phyloP scores from a whole-genome alignment of 2,113 vertebrate genomes.

The Grantiella picta region DNA sequence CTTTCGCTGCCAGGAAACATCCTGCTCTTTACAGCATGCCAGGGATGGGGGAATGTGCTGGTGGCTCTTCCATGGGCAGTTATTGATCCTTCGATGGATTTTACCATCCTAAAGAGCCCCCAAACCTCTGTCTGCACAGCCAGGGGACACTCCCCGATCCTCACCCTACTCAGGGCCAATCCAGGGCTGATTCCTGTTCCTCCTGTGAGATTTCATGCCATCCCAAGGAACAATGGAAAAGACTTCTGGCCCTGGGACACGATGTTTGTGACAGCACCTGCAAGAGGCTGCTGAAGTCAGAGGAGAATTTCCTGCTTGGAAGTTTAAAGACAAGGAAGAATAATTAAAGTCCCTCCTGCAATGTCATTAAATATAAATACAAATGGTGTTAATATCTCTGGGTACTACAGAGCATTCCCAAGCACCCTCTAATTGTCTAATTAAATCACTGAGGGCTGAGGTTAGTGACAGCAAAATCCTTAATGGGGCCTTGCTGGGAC shows the following conservation, averaged over 20 bases:
- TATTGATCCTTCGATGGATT: not conserved
- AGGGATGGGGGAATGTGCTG: not conserved
- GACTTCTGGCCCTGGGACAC: not conserved
- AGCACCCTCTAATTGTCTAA: conserved; percentile 65
- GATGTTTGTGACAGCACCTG: not conserved
- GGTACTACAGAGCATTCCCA: conserved; percentile 45
- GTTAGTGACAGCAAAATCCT: conserved; percentile 56
- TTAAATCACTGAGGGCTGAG: conserved; percentile 65
- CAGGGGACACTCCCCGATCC: rapidly evolving
- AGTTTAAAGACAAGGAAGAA: conserved; percentile 35
- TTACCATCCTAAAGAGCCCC: not conserved
- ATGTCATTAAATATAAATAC: conserved; percentile 60
- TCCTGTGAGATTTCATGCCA: not conserved
- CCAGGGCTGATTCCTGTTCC: not conserved
- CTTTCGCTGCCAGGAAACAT: not conserved
- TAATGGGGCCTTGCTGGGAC: conserved; percentile 58
- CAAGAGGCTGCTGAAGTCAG: not conserved
- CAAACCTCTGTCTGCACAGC: not conserved
- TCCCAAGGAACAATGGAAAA: not conserved
- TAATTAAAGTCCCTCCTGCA: conserved; percentile 49
- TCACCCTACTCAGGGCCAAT: not conserved
- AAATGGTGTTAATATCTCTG: conserved; percentile 65
- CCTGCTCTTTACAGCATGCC: not conserved
- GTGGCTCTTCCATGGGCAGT: not conserved
- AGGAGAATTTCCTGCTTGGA: not conserved